Conservation (phyloP, 2,888 invertebrate species). For the Ectropis crepuscularia region DNA sequence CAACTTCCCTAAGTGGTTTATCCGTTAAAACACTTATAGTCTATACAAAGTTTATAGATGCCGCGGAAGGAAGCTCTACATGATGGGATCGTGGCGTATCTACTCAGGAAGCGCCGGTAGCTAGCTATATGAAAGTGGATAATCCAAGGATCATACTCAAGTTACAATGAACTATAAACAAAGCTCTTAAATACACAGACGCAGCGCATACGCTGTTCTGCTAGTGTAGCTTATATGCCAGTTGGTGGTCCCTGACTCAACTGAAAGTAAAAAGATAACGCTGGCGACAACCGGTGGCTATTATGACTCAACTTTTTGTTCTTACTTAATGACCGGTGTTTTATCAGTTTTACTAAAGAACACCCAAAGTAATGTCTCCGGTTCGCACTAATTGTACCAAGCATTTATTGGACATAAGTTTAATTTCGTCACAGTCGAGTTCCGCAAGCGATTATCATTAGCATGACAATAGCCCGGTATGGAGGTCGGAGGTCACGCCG, state of each 20-base stretch:
- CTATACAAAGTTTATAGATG: conserved; percentile 53
- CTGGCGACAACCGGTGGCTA: conserved; percentile 41
- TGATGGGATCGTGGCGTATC: conserved; percentile 69
- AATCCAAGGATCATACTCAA: conserved; percentile 65
- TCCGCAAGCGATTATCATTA: conserved; percentile 60
- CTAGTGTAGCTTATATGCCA: conserved; percentile 35
- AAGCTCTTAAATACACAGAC: conserved; percentile 37
- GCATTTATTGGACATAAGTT: conserved; percentile 32
- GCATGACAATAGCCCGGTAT: conserved; percentile 72
- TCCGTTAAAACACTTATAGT: conserved; percentile 67
- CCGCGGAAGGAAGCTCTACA: conserved; percentile 79
- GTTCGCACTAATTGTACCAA: conserved; percentile 36
- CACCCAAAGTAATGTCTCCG: neutral
- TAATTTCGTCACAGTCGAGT: conserved; percentile 61
- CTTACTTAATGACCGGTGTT: conserved; percentile 17
- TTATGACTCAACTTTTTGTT: conserved; percentile 44
- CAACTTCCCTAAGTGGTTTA: conserved; percentile 73
- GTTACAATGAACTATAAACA: conserved; percentile 63
- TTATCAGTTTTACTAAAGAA: conserved; percentile 27
- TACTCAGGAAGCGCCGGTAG: conserved; percentile 73
- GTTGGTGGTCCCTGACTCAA: conserved; percentile 58
- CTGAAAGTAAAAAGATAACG: conserved; percentile 45
- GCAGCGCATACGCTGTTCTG: conserved; percentile 34
- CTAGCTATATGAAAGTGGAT: conserved; percentile 62
- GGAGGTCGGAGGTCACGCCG: conserved; percentile 72